These are phyloP conservation scores for Sebastolobus altivelis DNA, from an alignment of 2,797 vertebrate genomes.

Conservation along the genomic window DNA sequence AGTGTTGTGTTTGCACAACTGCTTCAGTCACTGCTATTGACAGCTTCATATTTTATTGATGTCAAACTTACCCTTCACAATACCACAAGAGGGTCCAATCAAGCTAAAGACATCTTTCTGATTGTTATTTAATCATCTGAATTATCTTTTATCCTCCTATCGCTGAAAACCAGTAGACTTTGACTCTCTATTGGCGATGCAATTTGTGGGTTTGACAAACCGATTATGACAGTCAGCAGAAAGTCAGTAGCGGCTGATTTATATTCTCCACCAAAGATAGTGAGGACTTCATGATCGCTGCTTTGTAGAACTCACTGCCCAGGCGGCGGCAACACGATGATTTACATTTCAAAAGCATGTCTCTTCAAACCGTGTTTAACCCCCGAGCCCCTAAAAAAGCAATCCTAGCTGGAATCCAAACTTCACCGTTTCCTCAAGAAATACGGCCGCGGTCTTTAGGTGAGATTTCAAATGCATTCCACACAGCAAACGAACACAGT, in stretches of 20 bases:
- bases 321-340: slow-evolving; percentile 11
- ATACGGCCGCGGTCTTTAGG: slow-evolving; percentile 14
- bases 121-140: slow-evolving; percentile 39
- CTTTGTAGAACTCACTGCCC: slow-evolving; percentile 7
- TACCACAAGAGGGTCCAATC: slow-evolving; percentile 31
- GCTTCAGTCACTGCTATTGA: slow-evolving; percentile 43
- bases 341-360: slow-evolving; percentile 66
- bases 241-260: slow-evolving; percentile 56
- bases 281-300: slow-evolving; percentile 43
- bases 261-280: slow-evolving; percentile 44
- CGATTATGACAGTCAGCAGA: slow-evolving; percentile 57
- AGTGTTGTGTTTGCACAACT: slow-evolving; percentile 57
- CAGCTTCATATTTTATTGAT: slow-evolving; percentile 46
- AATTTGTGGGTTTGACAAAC: slow-evolving; percentile 68
- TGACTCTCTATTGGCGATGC: slow-evolving; percentile 39
- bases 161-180: slow-evolving; percentile 23
- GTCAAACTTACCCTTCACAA: slow-evolving; percentile 32
- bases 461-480: slow-evolving; percentile 58
- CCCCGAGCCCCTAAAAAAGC: slow-evolving; percentile 47
- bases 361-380: slow-evolving; percentile 55
- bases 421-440: slow-evolving; percentile 15
- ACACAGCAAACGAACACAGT: slow-evolving; percentile 28
- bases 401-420: slow-evolving; percentile 27
- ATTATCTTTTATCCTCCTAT: slow-evolving; percentile 42
- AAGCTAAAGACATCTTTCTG: slow-evolving; percentile 16